A percentile compares a stretch with the other conserved stretches of the same genome.
phyloP scores from a whole-genome alignment of 2,113 vertebrate species.

The Rhegmatorhina hoffmannsi region DNA sequence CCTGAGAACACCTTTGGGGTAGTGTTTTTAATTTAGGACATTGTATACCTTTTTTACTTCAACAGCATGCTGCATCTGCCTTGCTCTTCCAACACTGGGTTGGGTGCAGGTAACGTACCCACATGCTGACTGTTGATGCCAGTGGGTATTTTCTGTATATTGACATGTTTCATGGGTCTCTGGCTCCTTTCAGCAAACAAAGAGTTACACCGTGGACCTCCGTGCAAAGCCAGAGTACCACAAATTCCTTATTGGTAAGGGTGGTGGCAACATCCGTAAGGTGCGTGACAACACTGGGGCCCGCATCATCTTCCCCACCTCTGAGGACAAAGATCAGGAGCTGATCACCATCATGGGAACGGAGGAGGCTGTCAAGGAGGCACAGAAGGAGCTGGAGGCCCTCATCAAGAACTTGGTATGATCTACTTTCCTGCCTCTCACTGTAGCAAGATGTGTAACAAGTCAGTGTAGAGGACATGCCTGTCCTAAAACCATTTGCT shows the following conservation, averaged over 20 bases:
- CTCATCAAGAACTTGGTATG: constrained; percentile 93
- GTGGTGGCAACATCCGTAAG: constrained; percentile 95
- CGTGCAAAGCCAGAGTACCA: constrained; percentile 97
- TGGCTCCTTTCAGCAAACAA: constrained; percentile 87
- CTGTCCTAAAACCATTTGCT: background rate
- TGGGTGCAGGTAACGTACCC: background rate
- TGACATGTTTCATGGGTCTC: background rate
- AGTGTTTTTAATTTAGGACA: background rate
- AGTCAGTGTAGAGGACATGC: background rate
- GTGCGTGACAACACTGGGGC: constrained; percentile 95
- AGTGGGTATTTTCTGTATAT: background rate
- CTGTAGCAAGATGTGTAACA: background rate
- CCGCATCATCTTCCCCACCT: constrained; percentile 92
- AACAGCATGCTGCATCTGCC: accelerated
- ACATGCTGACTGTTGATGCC: background rate
- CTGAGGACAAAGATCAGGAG: constrained; percentile 95
- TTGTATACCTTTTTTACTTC: background rate
- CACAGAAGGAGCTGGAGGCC: constrained; percentile 90
- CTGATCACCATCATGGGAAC: constrained; percentile 97
- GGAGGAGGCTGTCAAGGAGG: constrained; percentile 92
- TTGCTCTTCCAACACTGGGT: background rate
- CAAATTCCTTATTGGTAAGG: constrained; percentile 98
- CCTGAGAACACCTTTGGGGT: background rate
- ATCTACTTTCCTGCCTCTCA: background rate
- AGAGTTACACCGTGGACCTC: constrained; percentile 93